Percentiles rank a stretch among this genome's conserved stretches.
Conservation (phyloP, 2,888 invertebrate genomes). For the Stomorhina lunata region DNA sequence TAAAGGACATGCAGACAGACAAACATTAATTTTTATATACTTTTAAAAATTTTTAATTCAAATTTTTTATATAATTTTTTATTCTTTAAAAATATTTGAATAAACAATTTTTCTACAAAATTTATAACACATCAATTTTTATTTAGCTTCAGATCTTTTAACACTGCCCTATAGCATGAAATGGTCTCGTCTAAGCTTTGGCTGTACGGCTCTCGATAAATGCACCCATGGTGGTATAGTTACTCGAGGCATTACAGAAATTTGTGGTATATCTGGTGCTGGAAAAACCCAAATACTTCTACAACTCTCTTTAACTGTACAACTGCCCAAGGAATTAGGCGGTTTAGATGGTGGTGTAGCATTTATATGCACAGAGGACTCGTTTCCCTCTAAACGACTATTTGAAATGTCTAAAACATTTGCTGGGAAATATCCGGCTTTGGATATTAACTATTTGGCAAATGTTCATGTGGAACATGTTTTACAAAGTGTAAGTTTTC, state of each 20-base stretch:
- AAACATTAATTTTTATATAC: too few species aligned
- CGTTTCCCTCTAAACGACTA: slow-evolving; percentile 86
- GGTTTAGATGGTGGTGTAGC: slow-evolving; percentile 83
- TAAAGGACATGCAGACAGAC: too few species aligned
- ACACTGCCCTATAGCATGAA: slow-evolving; percentile 69
- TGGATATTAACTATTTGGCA: slow-evolving; percentile 80
- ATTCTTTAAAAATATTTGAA: neutral
- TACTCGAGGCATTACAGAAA: slow-evolving; percentile 85
- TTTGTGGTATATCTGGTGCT: slow-evolving; percentile 86
- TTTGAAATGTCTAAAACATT: slow-evolving; percentile 81
- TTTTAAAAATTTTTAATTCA: neutral
- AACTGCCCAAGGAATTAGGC: slow-evolving; percentile 81
- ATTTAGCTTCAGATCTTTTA: slow-evolving; percentile 68
- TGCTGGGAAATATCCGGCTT: slow-evolving; percentile 74
- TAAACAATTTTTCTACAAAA: too few species aligned
- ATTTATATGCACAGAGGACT: slow-evolving; percentile 87
- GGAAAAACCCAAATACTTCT: slow-evolving; percentile 90
- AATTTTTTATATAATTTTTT: neutral
- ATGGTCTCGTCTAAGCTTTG: slow-evolving; percentile 79
- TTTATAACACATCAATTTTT: neutral
- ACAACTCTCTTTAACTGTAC: slow-evolving; percentile 85
- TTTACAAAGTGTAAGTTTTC: slow-evolving; percentile 80
- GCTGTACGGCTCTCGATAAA: slow-evolving; percentile 83
- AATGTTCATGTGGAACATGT: slow-evolving; percentile 85
- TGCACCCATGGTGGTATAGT: slow-evolving; percentile 85